These are phyloP conservation scores for Rhopilema esculentum DNA, from an alignment of 30 jellyfish, hydroid and myxozoan genomes.

Conservation along the genomic window DNA sequence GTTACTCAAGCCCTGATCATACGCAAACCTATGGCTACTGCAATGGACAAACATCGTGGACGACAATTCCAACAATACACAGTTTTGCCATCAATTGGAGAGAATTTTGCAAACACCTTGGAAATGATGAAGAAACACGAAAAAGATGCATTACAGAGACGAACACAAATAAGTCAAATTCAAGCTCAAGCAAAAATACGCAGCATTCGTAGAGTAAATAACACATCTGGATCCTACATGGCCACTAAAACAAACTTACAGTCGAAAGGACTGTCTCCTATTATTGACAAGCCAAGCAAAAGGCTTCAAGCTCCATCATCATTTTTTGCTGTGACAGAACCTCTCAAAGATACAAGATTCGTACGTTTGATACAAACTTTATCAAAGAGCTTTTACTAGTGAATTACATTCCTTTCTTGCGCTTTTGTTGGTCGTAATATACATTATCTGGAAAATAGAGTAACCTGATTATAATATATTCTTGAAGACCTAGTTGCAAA, in stretches of 20 bases:
- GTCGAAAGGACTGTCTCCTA: not conserved
- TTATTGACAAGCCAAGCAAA: not conserved
- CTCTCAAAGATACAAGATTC: not conserved
- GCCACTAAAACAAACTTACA: not conserved
- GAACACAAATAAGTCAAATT: not conserved
- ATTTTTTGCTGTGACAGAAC: not conserved
- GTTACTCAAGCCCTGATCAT: not conserved
- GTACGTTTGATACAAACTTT: not conserved
- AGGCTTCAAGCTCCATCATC: not conserved
- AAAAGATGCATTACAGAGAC: not conserved
- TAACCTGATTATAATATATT: no score
- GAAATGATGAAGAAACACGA: slow-evolving; percentile 10
- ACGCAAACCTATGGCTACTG: not conserved
- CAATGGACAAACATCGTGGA: not conserved
- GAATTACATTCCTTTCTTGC: not conserved
- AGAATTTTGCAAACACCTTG: not conserved
- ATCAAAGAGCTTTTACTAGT: not conserved
- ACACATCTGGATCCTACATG: not conserved
- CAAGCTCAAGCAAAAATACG: slow-evolving; percentile 10
- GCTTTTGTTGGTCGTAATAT: not conserved
- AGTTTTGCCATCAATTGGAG: not conserved
- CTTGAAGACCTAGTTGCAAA: no score
- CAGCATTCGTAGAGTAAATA: not conserved
- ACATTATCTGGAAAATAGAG: no score
- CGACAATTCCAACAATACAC: not conserved